Evolutionary conservation across 2,797 vertebrate species (phyloP), one percentile per base, ranked within the genome.

Genomic region (Sebastes hubbsi): DNA sequence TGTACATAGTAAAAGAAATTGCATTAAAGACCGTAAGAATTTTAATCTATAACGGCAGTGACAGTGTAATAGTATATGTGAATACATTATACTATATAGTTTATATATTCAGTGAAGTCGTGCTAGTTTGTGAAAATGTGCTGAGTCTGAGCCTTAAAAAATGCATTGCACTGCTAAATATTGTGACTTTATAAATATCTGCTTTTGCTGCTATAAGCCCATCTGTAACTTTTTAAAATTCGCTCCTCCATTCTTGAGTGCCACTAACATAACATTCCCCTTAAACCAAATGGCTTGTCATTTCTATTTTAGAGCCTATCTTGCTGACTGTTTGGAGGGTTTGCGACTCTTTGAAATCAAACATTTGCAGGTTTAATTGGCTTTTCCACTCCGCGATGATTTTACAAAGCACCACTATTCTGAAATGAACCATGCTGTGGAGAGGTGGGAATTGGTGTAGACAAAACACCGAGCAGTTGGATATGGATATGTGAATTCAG

Each of bases 401-500:
- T 83, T 77, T 56, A 77, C 71, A 70, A 75, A 81, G 59, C 49
- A 8, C 52, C 13, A 9, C 73, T 74, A 38, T 55, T 70, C 67
- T 81, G 72, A 81, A 87, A 86, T 56, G 56, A 82, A 70, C 38
- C 67, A 30, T 69, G 67, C 64, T 42, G 75, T n/a, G 25, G 52
- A 80, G 80, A 82, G 52, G 49, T 66, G 78, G 77, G 81, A 82
- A 75, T 76, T 54, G 38, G 22, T 65, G 72, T 52, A 72, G 79
- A 88, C 68, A 83, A 89, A 81, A 81, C 74, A 83, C 63, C 3
- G 67, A 86, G 83, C 79, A 82, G 81, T 88, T 90, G 88, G 88
- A 80, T 86, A 69, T 88, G 82, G 80, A 90, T 91, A 74, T 85
- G 86, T 79, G 84, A 90, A 90, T 90, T 83, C 82, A 72, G 88